Percentiles rank a stretch among this genome's conserved stretches.
These are phyloP conservation scores for Acipenser transmontanus DNA, from an alignment of 2,797 vertebrate genomes.

Conservation along the genomic window DNA sequence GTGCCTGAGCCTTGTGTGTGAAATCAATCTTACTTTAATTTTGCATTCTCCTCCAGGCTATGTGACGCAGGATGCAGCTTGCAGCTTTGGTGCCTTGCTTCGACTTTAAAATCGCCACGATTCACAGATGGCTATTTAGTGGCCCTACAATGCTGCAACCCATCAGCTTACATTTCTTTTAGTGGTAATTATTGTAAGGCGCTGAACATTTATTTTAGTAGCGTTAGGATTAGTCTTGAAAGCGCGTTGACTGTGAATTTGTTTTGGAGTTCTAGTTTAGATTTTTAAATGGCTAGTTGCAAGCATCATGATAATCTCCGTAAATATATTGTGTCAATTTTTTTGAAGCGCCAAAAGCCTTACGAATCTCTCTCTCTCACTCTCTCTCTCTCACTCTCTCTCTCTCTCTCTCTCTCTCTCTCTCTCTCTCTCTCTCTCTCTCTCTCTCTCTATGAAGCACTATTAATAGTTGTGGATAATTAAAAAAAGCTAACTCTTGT, in stretches of 20 bases:
- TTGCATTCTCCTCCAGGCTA: constrained; percentile 80
- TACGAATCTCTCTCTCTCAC: constrained; percentile 57
- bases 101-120: constrained; percentile 94
- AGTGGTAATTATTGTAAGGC: constrained; percentile 64
- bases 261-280: constrained; percentile 64
- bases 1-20: constrained; percentile 46
- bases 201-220: constrained; percentile 56
- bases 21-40: constrained; percentile 78
- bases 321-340: constrained; percentile 65
- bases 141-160: constrained; percentile 99
- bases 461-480: not conserved
- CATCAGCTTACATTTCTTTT: constrained; percentile 84
- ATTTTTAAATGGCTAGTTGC: constrained; percentile 67
- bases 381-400: too few relatives aligned
- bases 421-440: too few relatives aligned
- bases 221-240: constrained; percentile 50
- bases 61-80: constrained; percentile 80
- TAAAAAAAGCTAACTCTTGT: constrained; percentile 44
- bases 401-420: too few relatives aligned
- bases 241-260: constrained; percentile 54
- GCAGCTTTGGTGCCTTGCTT: constrained; percentile 95
- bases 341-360: constrained; percentile 88
- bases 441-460: not conserved
- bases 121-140: constrained; percentile 96
- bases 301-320: constrained; percentile 61